These are phyloP conservation scores for Ligdia adustata DNA, from an alignment of 2,888 invertebrate genomes.

Conservation along the genomic window DNA sequence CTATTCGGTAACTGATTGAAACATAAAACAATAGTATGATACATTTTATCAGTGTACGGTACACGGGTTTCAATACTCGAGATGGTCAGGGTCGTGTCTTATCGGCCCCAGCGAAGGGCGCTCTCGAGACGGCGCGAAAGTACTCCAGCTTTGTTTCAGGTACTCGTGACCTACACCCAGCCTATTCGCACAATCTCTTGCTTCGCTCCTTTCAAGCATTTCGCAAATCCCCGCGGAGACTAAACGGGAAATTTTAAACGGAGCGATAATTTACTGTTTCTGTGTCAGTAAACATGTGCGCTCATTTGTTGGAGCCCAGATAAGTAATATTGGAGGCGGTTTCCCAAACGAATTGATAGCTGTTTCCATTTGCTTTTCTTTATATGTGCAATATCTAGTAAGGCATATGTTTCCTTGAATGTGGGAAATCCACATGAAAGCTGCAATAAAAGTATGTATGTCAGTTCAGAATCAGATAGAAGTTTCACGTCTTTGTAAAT, in stretches of 20 bases:
- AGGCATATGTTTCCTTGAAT: too few species aligned
- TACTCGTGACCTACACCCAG: conserved; percentile 32
- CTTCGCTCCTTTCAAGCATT: conserved; percentile 10
- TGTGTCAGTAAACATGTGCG: conserved; percentile 32
- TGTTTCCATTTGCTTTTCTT: conserved; percentile 13
- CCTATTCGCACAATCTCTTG: conserved; percentile 16
- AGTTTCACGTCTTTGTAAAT: too few species aligned
- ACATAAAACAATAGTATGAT: not conserved
- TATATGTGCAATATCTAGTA: too few species aligned
- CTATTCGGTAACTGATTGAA: not conserved
- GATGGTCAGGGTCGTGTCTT: conserved; percentile 48
- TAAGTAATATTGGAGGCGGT: conserved; percentile 7
- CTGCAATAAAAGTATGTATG: too few species aligned
- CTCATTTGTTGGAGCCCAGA: conserved; percentile 39
- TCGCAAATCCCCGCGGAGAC: not conserved
- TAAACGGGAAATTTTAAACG: conserved; percentile 18
- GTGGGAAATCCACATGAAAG: too few species aligned
- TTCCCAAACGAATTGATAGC: conserved; percentile 16
- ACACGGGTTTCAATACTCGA: conserved; percentile 1
- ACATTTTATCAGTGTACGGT: conserved; percentile 1
- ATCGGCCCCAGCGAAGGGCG: conserved; percentile 50
- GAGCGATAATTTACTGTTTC: conserved; percentile 24
- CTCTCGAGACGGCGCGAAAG: conserved; percentile 37
- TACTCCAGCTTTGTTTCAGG: conserved; percentile 36
- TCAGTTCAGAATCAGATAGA: too few species aligned